Evolutionary conservation across 1,140 invertebrate genomes (phyloP), one percentile per base, ranked within the genome.

Genomic region (Solenopsis invicta): DNA sequence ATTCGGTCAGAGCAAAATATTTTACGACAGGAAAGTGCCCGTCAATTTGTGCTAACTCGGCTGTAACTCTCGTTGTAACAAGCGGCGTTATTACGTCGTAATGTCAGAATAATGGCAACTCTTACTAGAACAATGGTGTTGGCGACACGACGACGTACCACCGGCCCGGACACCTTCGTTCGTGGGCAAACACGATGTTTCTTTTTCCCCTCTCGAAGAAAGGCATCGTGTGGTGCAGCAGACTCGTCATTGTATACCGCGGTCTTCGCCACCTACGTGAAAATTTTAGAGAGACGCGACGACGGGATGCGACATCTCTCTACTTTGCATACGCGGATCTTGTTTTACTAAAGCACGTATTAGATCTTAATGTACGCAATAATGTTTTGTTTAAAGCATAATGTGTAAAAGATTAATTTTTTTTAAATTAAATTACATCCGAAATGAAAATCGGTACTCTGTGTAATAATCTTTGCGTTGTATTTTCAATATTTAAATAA

Each of bases 21-120:
- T 72, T 72, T 72, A 82, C 4, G 18, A 50, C 54, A 29, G 45
- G 21, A 61, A 56, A n/a, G 4, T 16, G 56, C 37, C 29, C 56
- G 67, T 72, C 56, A 64, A 87, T 88, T 88, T 69, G 62, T 59
- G 67, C 54, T 37, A 10, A 54, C 21, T 87, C 37, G 72, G 34
- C 56, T 88, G 87, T 93, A 92, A 90, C 78, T 93, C 87, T 85
- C 67, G 64, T 81, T 87, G 88, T 92, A 93, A 93, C 92, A 91
- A 92, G 92, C 90, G 24, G 75, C 61, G 85, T 92, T 92, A 91
- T 86, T 85, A 90, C 81, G 84, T 90, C 84, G 85, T 91, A 91
- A 92, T 85, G 88, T 85, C 74, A 59, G 61, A 84, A 80, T 91
- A 91, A 91, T 91, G 90, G 82, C 66, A 72, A 76, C 66, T 91